Percentiles rank a stretch among this genome's conserved stretches.
Conservation (phyloP, 2,888 invertebrate species). For the Andrena marginata region DNA sequence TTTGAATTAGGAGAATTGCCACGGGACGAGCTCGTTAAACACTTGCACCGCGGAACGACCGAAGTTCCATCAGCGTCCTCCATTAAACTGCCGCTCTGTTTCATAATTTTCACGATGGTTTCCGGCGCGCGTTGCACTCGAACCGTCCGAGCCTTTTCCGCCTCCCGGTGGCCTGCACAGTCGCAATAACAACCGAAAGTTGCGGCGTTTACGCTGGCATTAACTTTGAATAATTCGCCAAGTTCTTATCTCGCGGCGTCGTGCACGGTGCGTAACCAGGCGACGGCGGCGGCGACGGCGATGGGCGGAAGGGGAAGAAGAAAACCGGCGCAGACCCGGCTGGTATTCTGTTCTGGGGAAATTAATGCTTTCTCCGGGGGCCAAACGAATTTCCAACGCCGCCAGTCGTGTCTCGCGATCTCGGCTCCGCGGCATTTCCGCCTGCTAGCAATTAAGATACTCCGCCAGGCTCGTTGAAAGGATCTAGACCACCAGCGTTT, state of each 20-base stretch:
- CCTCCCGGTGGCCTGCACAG: slow-evolving; percentile 23
- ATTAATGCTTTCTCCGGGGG: slow-evolving; percentile 59
- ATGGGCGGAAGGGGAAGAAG: slow-evolving; percentile 26
- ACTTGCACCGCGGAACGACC: background rate
- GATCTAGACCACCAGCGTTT: background rate
- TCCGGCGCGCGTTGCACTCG: slow-evolving; percentile 21
- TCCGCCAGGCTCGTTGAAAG: slow-evolving; percentile 17
- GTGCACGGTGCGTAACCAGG: slow-evolving; percentile 67
- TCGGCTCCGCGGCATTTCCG: slow-evolving; percentile 27
- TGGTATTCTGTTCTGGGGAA: slow-evolving; percentile 43
- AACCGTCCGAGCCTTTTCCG: slow-evolving; percentile 26
- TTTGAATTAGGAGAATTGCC: slow-evolving; percentile 1
- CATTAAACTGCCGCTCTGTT: slow-evolving; percentile 13
- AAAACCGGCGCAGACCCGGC: slow-evolving; percentile 29
- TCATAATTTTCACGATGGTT: slow-evolving; percentile 51
- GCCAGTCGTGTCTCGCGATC: slow-evolving; percentile 18
- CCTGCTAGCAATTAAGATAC: slow-evolving; percentile 54
- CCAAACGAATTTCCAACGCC: slow-evolving; percentile 59
- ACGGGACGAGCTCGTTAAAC: background rate
- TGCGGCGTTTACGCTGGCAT: slow-evolving; percentile 71
- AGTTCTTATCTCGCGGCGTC: slow-evolving; percentile 71
- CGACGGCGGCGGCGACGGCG: slow-evolving; percentile 25
- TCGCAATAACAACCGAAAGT: slow-evolving; percentile 69
- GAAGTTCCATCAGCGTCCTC: background rate
- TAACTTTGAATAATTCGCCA: slow-evolving; percentile 76